These are phyloP conservation scores for Rhogogaster chlorosoma DNA, from an alignment of 2,888 invertebrate genomes.

Conservation along the genomic window DNA sequence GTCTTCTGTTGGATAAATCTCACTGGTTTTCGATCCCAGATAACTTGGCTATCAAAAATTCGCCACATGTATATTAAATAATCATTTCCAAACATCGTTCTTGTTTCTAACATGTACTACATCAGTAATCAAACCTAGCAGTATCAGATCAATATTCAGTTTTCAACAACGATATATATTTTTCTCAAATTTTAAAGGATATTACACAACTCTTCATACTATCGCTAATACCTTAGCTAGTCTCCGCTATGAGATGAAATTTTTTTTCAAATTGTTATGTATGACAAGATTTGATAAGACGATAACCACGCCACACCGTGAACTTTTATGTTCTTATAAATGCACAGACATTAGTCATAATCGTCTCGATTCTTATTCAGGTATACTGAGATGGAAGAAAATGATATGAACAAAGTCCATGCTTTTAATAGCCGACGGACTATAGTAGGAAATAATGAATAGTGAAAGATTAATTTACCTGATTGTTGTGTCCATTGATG, in stretches of 20 bases:
- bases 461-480: background rate
- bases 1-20: background rate
- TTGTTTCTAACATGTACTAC: background rate
- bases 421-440: background rate
- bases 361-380: background rate
- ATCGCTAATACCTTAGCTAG: background rate
- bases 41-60: background rate
- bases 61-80: background rate
- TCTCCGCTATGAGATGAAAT: background rate
- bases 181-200: background rate
- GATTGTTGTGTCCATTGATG: slow-evolving; percentile 23
- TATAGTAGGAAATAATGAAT: background rate
- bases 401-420: background rate
- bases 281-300: no score
- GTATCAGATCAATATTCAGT: background rate
- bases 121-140: background rate
- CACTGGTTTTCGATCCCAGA: background rate
- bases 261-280: background rate
- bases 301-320: background rate
- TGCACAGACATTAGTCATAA: background rate
- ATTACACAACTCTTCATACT: background rate
- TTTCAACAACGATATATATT: background rate
- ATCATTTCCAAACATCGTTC: background rate
- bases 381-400: background rate
- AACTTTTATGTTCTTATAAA: background rate